Evolutionary conservation across 1,140 invertebrate species (phyloP), one percentile per base, ranked within the genome.

Genomic region (Drosophila seguyi): DNA sequence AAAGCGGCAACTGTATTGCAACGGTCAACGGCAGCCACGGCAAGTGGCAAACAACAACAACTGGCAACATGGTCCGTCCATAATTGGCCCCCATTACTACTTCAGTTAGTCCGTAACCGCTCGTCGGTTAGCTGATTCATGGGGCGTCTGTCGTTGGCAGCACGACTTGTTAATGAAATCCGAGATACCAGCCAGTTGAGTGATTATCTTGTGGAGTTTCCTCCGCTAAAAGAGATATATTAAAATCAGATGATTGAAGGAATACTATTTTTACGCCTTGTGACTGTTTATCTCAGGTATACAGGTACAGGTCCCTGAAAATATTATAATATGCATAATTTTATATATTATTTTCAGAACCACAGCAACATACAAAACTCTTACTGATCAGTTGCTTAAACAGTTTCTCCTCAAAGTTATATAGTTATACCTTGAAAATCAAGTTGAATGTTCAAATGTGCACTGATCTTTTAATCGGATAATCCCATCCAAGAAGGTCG

Each of bases 41-140:
- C 42, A 36, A 47, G 31, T 44, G 62, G 45, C 48, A 36, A n/a
- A n/a, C n/a, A 18, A 60, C 56, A 38, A 53, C 50, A 44, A 34
- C 50, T 22, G 41, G 59, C 63, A 61, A 81, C 82, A 65, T 80
- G 62, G 47, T 52, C 41, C 67, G 52, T 52, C 84, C 77, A 90
- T 87, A 87, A 87, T 88, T 81, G 65, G 65, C 79, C 58, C 27
- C 85, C 53, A 88, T 87, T 87, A 87, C 84, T 67, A 71, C 84
- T 72, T 59, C 44, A 50, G 38, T 50, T 41, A 27, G 65, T 47
- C 67, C 31, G 50, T 31, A 47, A 22, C 67, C 66, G 36, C 41
- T 72, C 20, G 68, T 71, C 45, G 52, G 66, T 44, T 63, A 71
- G 27, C 36, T 72, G 68, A 72, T 71, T 58, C 66, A 71, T 47